phyloP scores from a whole-genome alignment of 2,888 invertebrate species.

The Sericinus montela region DNA sequence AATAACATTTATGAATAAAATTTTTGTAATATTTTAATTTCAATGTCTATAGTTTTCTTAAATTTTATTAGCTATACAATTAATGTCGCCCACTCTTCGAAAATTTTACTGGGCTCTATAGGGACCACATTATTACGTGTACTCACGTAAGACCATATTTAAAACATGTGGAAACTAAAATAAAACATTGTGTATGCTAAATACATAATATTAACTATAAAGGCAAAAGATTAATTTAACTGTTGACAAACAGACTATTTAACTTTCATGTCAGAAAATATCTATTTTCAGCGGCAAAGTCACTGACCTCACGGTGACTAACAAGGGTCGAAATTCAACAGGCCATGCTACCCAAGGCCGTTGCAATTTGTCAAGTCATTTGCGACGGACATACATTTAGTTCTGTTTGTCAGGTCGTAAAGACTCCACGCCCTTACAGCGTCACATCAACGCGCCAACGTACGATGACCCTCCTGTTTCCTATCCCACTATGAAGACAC shows the following conservation, averaged over 20 bases:
- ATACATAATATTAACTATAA: no score
- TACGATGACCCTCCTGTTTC: conserved; percentile 33
- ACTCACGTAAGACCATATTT: no score
- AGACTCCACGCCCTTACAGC: conserved; percentile 59
- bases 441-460: conserved; percentile 40
- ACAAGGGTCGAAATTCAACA: conserved; percentile 54
- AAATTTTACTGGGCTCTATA: no score
- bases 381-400: conserved; percentile 55
- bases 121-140: no score
- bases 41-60: no score
- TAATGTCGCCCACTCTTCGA: no score
- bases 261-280: no score
- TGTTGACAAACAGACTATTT: background rate
- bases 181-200: no score
- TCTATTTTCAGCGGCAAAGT: conserved; percentile 8
- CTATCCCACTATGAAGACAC: conserved; percentile 4
- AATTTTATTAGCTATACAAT: no score
- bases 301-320: conserved; percentile 40
- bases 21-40: no score
- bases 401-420: conserved; percentile 70
- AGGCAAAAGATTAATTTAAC: background rate
- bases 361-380: conserved; percentile 68
- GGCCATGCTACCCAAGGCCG: conserved; percentile 52
- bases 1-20: no score
- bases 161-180: no score